phyloP scores from a whole-genome alignment of 2,797 vertebrate species.

The Liparis tanakae region DNA sequence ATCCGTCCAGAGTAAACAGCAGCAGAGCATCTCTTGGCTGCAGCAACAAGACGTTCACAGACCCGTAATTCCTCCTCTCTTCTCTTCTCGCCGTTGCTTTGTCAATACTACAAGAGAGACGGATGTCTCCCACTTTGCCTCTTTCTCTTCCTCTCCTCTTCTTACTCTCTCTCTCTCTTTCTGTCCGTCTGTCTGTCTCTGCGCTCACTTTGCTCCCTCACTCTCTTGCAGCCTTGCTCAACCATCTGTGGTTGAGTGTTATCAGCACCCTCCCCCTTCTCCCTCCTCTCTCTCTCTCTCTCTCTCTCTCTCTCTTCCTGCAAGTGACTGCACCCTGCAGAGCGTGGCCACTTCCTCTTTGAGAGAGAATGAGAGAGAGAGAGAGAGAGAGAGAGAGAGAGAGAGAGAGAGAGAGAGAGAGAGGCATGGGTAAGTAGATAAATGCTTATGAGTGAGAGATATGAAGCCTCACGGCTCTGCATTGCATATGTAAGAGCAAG shows the following conservation, averaged over 20 bases:
- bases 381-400: slow-evolving; percentile 39
- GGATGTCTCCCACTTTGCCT: slow-evolving; percentile 62
- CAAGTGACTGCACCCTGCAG: slow-evolving; percentile 72
- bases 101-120: slow-evolving; percentile 45
- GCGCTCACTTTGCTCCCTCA: slow-evolving; percentile 50
- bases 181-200: slow-evolving; percentile 28
- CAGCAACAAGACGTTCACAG: slow-evolving; percentile 33
- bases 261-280: slow-evolving; percentile 81
- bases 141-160: slow-evolving; percentile 25
- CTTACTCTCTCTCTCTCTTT: slow-evolving; percentile 23
- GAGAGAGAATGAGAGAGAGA: slow-evolving; percentile 37
- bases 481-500: slow-evolving; percentile 60
- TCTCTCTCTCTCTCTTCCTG: slow-evolving; percentile 79
- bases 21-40: slow-evolving; percentile 38
- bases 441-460: slow-evolving; percentile 58
- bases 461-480: slow-evolving; percentile 50
- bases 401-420: slow-evolving; percentile 31
- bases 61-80: slow-evolving; percentile 36
- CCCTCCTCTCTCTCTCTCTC: slow-evolving; percentile 50
- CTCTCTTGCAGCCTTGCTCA: slow-evolving; percentile 66
- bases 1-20: slow-evolving; percentile 41
- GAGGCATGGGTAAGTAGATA: slow-evolving; percentile 33
- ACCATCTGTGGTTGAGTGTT: slow-evolving; percentile 82
- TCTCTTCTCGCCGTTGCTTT: slow-evolving; percentile 47
- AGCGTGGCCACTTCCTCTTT: slow-evolving; percentile 88